Evolutionary conservation across 1,140 invertebrate genomes (phyloP).

Genomic region (Apocrypta bakeri): DNA sequence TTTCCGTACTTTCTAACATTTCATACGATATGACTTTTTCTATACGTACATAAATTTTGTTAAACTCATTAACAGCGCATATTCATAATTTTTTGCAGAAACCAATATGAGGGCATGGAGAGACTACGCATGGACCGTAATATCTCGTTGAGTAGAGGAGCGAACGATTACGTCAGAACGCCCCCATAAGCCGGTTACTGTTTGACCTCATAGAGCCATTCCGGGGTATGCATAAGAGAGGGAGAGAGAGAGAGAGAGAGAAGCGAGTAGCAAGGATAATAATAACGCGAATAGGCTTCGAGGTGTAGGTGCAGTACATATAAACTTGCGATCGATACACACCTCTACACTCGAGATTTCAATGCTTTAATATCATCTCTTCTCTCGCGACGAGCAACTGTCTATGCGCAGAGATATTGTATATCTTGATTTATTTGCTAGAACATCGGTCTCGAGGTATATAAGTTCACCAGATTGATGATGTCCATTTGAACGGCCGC

Average conservation of each 20-base stretch:
- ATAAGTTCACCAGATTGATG: slow-evolving; percentile 13
- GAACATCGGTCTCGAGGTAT: slow-evolving; percentile 5
- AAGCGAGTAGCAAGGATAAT: neutral
- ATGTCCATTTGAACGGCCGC: slow-evolving; percentile 14
- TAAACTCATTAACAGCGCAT: neutral
- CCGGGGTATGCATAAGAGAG: neutral
- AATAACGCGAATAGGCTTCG: neutral
- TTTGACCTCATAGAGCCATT: neutral
- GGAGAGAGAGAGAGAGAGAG: too few relatives aligned
- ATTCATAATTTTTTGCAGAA: neutral
- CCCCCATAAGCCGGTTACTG: slow-evolving; percentile 35
- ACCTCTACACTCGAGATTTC: neutral
- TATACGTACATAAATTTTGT: neutral
- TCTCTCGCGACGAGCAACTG: neutral
- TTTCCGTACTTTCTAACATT: neutral
- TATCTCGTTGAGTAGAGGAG: neutral
- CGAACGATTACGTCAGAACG: neutral
- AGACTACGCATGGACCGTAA: neutral
- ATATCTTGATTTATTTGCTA: slow-evolving; percentile 30
- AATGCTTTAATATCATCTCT: slow-evolving; percentile 9
- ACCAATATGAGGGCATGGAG: neutral
- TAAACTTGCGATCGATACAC: neutral
- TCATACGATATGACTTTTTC: too few relatives aligned
- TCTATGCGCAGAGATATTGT: neutral
- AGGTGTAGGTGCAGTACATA: neutral